Base-by-base conservation (phyloP, 2,888 invertebrate species). In the Hermaeophaga mercurialis region DNA sequence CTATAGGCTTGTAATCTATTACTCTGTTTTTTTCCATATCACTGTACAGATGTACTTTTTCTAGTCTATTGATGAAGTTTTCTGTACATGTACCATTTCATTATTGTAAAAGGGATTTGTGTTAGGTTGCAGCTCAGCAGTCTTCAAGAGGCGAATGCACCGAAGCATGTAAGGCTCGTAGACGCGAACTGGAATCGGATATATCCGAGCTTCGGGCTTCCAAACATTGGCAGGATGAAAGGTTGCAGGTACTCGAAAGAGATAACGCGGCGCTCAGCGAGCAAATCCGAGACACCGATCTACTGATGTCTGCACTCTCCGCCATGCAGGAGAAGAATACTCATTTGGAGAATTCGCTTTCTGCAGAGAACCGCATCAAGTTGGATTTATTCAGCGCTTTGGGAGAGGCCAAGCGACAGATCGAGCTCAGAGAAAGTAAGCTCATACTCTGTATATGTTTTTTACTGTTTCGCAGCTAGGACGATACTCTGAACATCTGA, bases 301-400 rank as follows among this genome's bases (percentile, higher is more conserved):
- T 90, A 71, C 80, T 94, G 66, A 85, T 91, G 82, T 84, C 88
- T 33, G 91, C 93, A 14, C 80, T 94, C 66, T 84, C 85, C 45
- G 87, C 89, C 62, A 84, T 96, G 81, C 91, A 93, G 78, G 95
- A 96, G 75, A 93, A 95, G 75, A 94, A 94, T 75, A 79, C 87
- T 70, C 94, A 95, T 75, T 84, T 98, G 70, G 96, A 98, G 81
- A 90, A 91, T 74, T 92, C 93, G 73, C 85, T 99, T 66, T 94
- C 94, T 62, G 94, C 96, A 43, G 98, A 99, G 83, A 99, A 96
- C 67, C 86, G 96, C 71, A 90, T 98, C 79, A 99, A 99, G 81
- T 86, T 97, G 71, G 98, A 99, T 82, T 86, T 99, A 73, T 96
- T 98, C 80, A 94, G 95, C 64, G 97, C 97, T 64, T 87, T 98